Evolutionary conservation across 2,888 invertebrate species (phyloP), one percentile per base, ranked within the genome.

Genomic region (Hoplodrina ambigua): DNA sequence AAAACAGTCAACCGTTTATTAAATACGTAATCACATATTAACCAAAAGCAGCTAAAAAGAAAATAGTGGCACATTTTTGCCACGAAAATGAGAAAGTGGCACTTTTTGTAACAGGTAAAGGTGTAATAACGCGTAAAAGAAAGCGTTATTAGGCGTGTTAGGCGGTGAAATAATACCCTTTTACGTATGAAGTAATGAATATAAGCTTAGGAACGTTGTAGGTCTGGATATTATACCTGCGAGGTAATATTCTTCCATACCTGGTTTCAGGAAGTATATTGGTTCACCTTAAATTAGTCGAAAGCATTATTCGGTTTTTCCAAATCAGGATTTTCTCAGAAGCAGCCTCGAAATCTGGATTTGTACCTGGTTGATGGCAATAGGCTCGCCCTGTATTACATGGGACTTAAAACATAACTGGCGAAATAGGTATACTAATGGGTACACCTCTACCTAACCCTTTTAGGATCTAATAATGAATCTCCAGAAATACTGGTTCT

Each of bases 41-140:
- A 72, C 10, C 11, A 49, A 64, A 68, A 2, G 44, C 52, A 25
- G 57, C 74, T 64, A 33, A 75, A 81, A 79, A 64, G 52, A 81
- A 25, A 81, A 83, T 70, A 80, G 65, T 77, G 69, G 69, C 72
- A 75, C 75, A 75, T 80, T 4, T 30, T 80, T 82, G 67, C 71
- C 30, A 57, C 55, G 72, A 74, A 86, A 86, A 86, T 84, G 79
- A 81, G 69, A 65, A 74, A 73, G 69, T 66, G 61, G 68, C 57
- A 67, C 75, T 78, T 84, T 81, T 67, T 75, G 72, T 76, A 72
- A 72, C 64, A 71, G 70, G 73, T 59, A 59, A 76, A 67, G 55
- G 56, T 53, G 66, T 69, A 72, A 70, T 63, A 79, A 64, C 15
- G n/a, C 77, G 66, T 81, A 68, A 75, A 70, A 58, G 58, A 64